Base-by-base conservation (phyloP, 2,797 vertebrate species). In the Micrastur ruficollis region DNA sequence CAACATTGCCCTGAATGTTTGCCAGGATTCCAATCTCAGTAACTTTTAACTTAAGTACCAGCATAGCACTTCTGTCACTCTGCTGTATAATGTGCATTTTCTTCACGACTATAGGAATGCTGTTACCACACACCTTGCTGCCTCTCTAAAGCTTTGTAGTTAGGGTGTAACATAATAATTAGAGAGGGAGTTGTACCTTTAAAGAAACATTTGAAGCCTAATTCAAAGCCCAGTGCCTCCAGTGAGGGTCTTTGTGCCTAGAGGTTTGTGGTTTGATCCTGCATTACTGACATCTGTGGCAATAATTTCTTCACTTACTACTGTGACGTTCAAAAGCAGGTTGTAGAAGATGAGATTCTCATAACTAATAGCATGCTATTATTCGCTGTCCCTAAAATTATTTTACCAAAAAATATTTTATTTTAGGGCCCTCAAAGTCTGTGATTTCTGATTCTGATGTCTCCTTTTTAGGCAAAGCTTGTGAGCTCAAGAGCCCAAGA, bases 21-120 rank as follows among this genome's bases (percentile, higher is more conserved):
- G 93, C 94, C 95, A 96, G 95, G 68, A 94, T 95, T 92, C 84
- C 89, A 92, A 14, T 91, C 93, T 94, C 88, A 85, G 59, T 87
- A 90, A 89, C 90, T 95, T 94, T 89, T 87, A 86, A 67, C 22
- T 91, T 40, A 94, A 96, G 94, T 96, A 92, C 74, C n/a, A 58
- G 42, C 7, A 0, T 27, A 87, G 90, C 56, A 90, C 89, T 93
- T 97, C 61, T 91, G 68, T 94, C 65, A 61, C 68, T 78, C 46
- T 66, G 25, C 72, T 93, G 34, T 82, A 18, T 74, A 93, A 50
- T 4, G 31, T 65, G 31, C 70, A n/a, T 90, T 95, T 97, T 92
- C 82, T 52, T 85, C 40, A 84, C 46, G 88, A 67, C 29, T 61
- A 8, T 80, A 92, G 83, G 86, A 95, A 96, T 94, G 86, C 89